Evolutionary conservation across 2,888 invertebrate species (phyloP).

Genomic region (Drosophila monieri): DNA sequence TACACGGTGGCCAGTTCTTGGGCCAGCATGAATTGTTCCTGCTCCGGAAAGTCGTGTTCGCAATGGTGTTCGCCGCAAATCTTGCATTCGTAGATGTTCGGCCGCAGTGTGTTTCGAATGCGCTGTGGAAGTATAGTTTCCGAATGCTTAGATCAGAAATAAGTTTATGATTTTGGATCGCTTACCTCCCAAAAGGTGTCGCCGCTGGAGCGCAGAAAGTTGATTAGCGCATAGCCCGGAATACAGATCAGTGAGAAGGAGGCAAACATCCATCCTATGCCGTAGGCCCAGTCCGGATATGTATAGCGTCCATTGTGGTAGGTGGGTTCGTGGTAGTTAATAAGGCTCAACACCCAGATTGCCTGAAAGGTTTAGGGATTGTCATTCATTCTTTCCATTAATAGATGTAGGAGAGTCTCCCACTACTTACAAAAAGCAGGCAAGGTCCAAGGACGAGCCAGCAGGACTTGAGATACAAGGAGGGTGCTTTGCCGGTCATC

Average conservation of each 20-base stretch:
- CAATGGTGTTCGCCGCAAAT: conserved; percentile 91
- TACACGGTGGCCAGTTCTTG: conserved; percentile 81
- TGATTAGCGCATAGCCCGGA: conserved; percentile 91
- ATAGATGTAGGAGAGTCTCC: background rate
- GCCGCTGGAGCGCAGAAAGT: conserved; percentile 89
- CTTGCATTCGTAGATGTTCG: conserved; percentile 90
- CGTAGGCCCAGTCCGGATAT: conserved; percentile 93
- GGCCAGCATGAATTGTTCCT: conserved; percentile 84
- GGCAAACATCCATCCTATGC: conserved; percentile 94
- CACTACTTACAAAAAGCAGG: conserved; percentile 87
- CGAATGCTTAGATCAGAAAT: background rate
- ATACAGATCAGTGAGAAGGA: conserved; percentile 93
- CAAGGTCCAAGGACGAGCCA: conserved; percentile 93
- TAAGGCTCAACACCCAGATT: conserved; percentile 94
- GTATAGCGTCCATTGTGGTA: conserved; percentile 91
- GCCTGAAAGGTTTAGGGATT: conserved; percentile 85
- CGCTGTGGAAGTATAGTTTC: conserved; percentile 85
- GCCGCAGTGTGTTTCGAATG: conserved; percentile 89
- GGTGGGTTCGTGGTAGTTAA: conserved; percentile 93
- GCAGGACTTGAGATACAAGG: conserved; percentile 92
- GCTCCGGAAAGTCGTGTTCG: conserved; percentile 86
- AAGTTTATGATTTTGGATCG: background rate
- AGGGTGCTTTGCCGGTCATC: conserved; percentile 93
- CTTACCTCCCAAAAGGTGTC: conserved; percentile 89
- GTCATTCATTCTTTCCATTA: background rate